A percentile compares a stretch with the other conserved stretches of the same genome.
These are phyloP conservation scores for Discoglossus pictus DNA, from an alignment of 2,797 vertebrate genomes.

Conservation along the genomic window DNA sequence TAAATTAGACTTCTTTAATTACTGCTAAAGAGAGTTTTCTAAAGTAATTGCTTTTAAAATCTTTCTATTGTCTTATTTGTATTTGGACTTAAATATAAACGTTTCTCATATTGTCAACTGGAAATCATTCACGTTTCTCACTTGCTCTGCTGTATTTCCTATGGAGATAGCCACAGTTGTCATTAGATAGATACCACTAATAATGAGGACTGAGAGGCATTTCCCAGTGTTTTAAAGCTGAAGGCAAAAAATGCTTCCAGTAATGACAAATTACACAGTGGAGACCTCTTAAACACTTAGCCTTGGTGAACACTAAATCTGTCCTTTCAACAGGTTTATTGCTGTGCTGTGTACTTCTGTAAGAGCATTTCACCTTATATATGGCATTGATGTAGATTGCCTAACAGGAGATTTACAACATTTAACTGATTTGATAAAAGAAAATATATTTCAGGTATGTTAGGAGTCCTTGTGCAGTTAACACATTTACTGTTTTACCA, in stretches of 20 bases:
- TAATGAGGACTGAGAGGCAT: conserved; percentile 49
- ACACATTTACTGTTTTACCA: conserved; percentile 25
- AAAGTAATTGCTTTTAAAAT: no score
- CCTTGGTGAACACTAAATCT: conserved; percentile 54
- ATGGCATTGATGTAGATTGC: conserved; percentile 55
- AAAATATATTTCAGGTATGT: conserved; percentile 39
- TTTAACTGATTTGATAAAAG: conserved; percentile 53
- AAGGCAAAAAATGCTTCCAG: conserved; percentile 51
- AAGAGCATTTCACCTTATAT: conserved; percentile 50
- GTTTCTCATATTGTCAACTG: no score
- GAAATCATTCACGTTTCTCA: no score
- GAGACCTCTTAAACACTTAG: conserved; percentile 60
- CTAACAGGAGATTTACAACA: conserved; percentile 55
- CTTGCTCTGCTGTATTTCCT: conserved; percentile 4
- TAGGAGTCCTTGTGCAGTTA: conserved; percentile 37
- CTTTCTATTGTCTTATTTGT: no score
- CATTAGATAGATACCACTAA: conserved; percentile 39
- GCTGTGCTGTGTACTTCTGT: conserved; percentile 48
- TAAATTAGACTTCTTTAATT: no score
- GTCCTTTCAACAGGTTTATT: conserved; percentile 60
- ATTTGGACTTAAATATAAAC: no score
- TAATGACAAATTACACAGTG: conserved; percentile 53
- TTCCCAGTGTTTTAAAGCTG: conserved; percentile 55
- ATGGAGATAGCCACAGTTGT: conserved; percentile 28
- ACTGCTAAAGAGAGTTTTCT: no score